Base-by-base conservation (phyloP, 2,113 vertebrate genomes). In the Etheostoma spectabile region DNA sequence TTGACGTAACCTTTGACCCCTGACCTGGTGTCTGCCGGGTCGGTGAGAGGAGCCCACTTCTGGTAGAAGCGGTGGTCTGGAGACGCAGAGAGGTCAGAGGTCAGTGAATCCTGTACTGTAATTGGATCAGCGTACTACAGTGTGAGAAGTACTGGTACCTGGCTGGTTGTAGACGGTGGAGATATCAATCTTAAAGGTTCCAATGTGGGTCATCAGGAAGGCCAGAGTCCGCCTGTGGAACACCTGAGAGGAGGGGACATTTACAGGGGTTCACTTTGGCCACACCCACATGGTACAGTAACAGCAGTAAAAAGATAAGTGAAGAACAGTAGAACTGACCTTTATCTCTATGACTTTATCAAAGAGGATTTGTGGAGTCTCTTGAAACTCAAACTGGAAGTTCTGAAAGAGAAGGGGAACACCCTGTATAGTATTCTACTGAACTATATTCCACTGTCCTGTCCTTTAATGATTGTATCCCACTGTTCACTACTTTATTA, bases 31-130 rank as follows among this genome's bases (percentile, higher is more conserved):
- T 99, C 98, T 0, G 62, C 94, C 1, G 98, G 96, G 83, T 99
- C 98, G 2, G 95, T 97, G 78, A 99, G 95, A 6, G 97, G 96
- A 53, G 97, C 98, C 98, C 98, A 99, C 80, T 97, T 99, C 86
- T 98, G 96, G 86, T 96, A 97, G 92, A 99, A 99, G 15, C 96
- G 94, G 85, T 98, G 96, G 80, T 98, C 97, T 99, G 89, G 19
- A 61, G 71, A 13, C 6, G 22, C 8, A 35, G 30, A 87, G 53
- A 65, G 67, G n/a, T 60, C 57, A 30, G 55, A 75, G 48, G 45
- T 79, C 35, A 83, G 19, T 64, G 62, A 46, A 22, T 15, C 11
- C n/a, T 19, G 13, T n/a, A 21, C 8, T 7, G 52, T 19, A 18
- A 12, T 61, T 45, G 10, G 35, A 49, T 63, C 10, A 19, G 30